phyloP scores from a whole-genome alignment of 2,113 vertebrate genomes.

The Psittacula cyanocephala region DNA sequence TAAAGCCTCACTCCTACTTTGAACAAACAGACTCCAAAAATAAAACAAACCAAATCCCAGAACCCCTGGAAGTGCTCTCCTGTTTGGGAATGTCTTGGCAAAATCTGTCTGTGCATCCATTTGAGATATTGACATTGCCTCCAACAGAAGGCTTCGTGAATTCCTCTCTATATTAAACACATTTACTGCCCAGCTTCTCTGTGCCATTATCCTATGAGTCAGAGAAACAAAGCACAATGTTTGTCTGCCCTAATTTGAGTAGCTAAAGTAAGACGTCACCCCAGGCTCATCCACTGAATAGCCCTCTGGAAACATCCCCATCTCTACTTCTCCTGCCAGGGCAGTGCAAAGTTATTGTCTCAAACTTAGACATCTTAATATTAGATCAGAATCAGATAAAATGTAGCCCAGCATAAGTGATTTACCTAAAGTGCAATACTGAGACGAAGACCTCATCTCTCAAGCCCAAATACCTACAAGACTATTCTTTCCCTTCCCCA shows the following conservation, averaged over 20 bases:
- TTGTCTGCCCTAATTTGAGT: conserved; percentile 25
- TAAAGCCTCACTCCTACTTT: neutral
- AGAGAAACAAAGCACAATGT: neutral
- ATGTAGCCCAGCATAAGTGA: neutral
- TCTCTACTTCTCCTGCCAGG: neutral
- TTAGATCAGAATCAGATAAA: neutral
- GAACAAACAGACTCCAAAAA: conserved; percentile 19
- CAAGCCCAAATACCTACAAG: neutral
- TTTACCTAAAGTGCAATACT: neutral
- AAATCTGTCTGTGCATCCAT: neutral
- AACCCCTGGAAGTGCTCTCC: neutral
- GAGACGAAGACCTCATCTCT: neutral
- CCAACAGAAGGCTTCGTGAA: neutral
- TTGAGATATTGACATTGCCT: neutral
- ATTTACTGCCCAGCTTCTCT: neutral
- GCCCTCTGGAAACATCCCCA: neutral
- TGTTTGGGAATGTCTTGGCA: neutral
- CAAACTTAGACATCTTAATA: neutral
- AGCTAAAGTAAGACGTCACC: neutral
- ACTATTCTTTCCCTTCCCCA: neutral
- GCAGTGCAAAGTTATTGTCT: neutral
- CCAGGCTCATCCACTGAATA: neutral
- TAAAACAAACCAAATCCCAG: neutral
- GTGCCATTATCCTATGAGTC: neutral
- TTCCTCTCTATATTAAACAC: neutral